Conservation (phyloP, 2,888 invertebrate genomes). For the Lasioglossum leucozonium region DNA sequence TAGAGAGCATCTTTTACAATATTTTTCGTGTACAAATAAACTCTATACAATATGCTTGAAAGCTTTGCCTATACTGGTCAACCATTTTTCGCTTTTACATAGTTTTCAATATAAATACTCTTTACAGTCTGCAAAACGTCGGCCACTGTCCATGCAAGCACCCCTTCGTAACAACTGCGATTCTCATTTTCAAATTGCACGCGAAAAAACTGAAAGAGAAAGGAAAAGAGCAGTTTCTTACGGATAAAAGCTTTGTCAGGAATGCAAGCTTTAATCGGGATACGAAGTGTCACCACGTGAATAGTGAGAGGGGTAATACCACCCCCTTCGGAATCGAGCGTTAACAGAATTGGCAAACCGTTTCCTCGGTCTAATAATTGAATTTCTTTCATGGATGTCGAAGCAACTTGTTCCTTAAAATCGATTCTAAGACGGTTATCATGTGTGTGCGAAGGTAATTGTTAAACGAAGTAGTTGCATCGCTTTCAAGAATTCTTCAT, state of each 20-base stretch:
- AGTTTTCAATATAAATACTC: constrained; percentile 20
- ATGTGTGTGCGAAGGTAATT: constrained; percentile 56
- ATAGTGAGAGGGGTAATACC: constrained; percentile 30
- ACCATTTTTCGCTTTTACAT: constrained; percentile 6
- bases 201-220: neutral
- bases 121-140: constrained; percentile 14
- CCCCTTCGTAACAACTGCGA: constrained; percentile 15
- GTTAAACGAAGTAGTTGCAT: constrained; percentile 41
- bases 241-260: constrained; percentile 20
- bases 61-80: constrained; percentile 33
- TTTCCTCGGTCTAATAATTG: constrained; percentile 38
- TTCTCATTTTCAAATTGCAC: constrained; percentile 14
- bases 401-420: constrained; percentile 35
- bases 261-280: constrained; percentile 24
- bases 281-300: constrained; percentile 32
- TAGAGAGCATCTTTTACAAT: constrained; percentile 16
- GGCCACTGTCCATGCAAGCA: constrained; percentile 17
- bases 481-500: constrained; percentile 47
- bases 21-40: constrained; percentile 14
- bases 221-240: constrained; percentile 1
- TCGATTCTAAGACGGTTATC: constrained; percentile 30
- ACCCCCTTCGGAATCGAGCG: constrained; percentile 35
- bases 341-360: constrained; percentile 40
- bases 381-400: constrained; percentile 39
- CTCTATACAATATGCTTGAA: constrained; percentile 40